Evolutionary conservation across 2,113 vertebrate species (phyloP).

Genomic region (Eulemur rufifrons): DNA sequence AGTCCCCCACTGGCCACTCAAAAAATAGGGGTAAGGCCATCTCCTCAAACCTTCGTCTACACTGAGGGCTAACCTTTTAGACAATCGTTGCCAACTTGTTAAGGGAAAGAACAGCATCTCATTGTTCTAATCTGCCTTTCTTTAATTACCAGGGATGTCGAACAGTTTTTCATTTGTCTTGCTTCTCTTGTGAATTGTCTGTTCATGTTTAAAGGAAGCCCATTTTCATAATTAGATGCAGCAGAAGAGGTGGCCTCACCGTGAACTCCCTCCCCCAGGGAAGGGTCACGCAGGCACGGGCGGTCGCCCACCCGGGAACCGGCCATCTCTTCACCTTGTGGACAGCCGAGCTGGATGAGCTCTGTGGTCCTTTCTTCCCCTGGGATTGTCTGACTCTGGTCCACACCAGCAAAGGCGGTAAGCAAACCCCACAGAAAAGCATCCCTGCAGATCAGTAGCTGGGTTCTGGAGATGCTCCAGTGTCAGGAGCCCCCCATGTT

Average conservation of each 20-base stretch:
- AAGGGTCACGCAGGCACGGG: neutral
- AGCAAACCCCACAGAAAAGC: neutral
- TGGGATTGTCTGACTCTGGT: neutral
- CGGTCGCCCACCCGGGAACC: neutral
- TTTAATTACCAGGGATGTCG: neutral
- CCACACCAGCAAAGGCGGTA: neutral
- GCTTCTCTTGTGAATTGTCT: neutral
- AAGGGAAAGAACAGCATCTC: neutral
- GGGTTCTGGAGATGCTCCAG: neutral
- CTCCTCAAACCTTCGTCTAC: neutral
- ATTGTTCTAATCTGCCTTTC: constrained; percentile 29
- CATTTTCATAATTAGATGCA: neutral
- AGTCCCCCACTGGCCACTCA: neutral
- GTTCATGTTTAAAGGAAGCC: neutral
- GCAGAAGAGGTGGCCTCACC: neutral
- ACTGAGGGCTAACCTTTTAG: neutral
- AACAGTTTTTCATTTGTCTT: neutral
- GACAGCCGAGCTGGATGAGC: neutral
- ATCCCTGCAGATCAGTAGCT: neutral
- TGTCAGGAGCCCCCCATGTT: neutral
- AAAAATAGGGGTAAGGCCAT: neutral
- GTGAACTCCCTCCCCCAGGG: neutral
- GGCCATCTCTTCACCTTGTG: neutral
- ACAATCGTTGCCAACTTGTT: neutral
- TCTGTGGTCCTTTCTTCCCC: neutral